These are phyloP conservation scores for Pholis gunnellus DNA, from an alignment of 2,113 vertebrate species.

Conservation along the genomic window DNA sequence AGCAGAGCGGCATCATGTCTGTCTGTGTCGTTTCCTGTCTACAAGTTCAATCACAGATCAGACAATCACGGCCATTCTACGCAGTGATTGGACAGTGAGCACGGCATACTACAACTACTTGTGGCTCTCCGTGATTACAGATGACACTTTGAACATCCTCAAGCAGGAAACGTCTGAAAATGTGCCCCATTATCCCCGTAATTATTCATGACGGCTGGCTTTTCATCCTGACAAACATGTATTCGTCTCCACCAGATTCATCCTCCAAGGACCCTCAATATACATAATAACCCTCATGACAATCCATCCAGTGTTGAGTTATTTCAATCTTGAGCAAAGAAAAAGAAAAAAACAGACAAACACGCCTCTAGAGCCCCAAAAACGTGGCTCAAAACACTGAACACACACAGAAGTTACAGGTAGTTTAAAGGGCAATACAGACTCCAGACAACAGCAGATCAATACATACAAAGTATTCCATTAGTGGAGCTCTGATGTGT, in stretches of 20 bases:
- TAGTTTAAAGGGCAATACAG: not conserved
- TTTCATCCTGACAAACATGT: no score
- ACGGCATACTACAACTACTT: not conserved
- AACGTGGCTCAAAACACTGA: not conserved
- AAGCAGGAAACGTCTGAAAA: not conserved
- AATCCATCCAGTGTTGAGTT: not conserved
- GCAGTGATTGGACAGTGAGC: not conserved
- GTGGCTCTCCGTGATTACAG: not conserved
- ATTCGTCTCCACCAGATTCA: not conserved
- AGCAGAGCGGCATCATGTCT: not conserved
- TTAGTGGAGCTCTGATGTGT: not conserved
- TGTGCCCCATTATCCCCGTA: not conserved
- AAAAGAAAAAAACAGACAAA: no score
- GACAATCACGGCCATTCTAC: not conserved
- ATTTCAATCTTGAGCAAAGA: not conserved
- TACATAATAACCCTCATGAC: not conserved
- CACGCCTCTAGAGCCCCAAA: not conserved
- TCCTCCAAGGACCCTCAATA: not conserved
- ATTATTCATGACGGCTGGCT: not conserved
- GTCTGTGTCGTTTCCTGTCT: conserved; percentile 50
- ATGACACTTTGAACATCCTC: not conserved
- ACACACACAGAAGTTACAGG: not conserved
- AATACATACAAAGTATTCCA: not conserved
- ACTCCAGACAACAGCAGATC: conserved; percentile 20
- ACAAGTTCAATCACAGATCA: conserved; percentile 6